Evolutionary conservation across 2,797 vertebrate genomes (phyloP).

Genomic region (Tolypeutes matacus): DNA sequence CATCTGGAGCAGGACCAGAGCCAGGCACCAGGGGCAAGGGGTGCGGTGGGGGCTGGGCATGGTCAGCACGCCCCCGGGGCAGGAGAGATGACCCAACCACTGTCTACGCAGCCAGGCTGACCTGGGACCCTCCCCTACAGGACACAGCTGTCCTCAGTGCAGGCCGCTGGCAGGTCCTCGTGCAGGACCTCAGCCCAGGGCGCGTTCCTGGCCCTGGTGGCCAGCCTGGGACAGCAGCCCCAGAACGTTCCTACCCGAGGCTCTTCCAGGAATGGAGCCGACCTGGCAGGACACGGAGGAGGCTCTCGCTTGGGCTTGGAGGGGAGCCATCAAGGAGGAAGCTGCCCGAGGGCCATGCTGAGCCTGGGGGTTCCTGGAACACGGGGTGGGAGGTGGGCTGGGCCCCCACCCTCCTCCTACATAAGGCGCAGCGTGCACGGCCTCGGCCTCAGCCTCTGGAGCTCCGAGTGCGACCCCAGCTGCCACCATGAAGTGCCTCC

Average conservation of each 20-base stretch:
- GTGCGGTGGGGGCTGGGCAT: too few species aligned
- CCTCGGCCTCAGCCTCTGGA: neutral
- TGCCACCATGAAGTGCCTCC: neutral
- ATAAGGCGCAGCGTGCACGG: neutral
- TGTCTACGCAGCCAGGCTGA: too few species aligned
- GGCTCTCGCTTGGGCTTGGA: neutral
- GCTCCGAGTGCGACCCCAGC: neutral
- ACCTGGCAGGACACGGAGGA: neutral
- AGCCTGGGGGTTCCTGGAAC: neutral
- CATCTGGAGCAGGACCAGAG: too few species aligned
- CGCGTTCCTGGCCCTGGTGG: rapidly evolving
- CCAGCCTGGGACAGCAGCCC: neutral
- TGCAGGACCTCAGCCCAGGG: neutral
- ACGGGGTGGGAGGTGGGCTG: neutral
- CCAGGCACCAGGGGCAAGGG: too few species aligned
- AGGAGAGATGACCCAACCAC: too few species aligned
- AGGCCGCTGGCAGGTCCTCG: neutral
- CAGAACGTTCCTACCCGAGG: neutral
- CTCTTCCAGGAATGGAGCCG: neutral
- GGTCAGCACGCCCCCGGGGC: too few species aligned
- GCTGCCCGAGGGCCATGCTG: neutral
- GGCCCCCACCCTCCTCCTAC: neutral
- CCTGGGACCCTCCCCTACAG: neutral
- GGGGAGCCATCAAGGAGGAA: neutral
- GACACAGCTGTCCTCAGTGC: neutral